phyloP scores from a whole-genome alignment of 2,888 invertebrate species.

The Rhagophthalmus giganteus region DNA sequence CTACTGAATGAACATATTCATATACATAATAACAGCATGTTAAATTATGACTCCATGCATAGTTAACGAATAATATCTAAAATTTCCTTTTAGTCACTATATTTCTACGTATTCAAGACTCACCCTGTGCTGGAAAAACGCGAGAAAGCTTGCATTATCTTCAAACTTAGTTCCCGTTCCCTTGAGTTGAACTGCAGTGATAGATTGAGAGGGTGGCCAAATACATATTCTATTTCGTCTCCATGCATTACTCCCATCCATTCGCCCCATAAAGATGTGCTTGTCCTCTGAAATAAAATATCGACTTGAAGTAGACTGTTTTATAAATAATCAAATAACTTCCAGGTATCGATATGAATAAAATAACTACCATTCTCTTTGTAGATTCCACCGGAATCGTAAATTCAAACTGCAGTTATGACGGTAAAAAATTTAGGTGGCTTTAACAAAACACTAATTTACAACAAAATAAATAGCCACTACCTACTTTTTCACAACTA shows the following conservation, averaged over 20 bases:
- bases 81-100: neutral
- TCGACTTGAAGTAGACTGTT: conserved; percentile 5
- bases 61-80: neutral
- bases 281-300: conserved; percentile 73
- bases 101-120: conserved; percentile 48
- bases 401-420: too few relatives aligned
- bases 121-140: conserved; percentile 94
- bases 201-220: conserved; percentile 91
- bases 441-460: too few relatives aligned
- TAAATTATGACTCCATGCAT: neutral
- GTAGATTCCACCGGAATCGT: too few relatives aligned
- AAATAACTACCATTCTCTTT: too few relatives aligned
- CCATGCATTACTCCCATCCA: conserved; percentile 99
- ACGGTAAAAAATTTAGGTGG: too few relatives aligned
- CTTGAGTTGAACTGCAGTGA: conserved; percentile 82
- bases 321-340: neutral
- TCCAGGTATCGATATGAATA: too few relatives aligned
- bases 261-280: conserved; percentile 92
- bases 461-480: too few relatives aligned
- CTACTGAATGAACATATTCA: too few relatives aligned
- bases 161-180: conserved; percentile 83
- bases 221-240: conserved; percentile 97
- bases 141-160: conserved; percentile 91
- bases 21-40: too few relatives aligned
- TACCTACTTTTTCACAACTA: too few relatives aligned